These are phyloP conservation scores for Drosophila tropicalis DNA, from an alignment of 1,140 invertebrate genomes.

Conservation along the genomic window DNA sequence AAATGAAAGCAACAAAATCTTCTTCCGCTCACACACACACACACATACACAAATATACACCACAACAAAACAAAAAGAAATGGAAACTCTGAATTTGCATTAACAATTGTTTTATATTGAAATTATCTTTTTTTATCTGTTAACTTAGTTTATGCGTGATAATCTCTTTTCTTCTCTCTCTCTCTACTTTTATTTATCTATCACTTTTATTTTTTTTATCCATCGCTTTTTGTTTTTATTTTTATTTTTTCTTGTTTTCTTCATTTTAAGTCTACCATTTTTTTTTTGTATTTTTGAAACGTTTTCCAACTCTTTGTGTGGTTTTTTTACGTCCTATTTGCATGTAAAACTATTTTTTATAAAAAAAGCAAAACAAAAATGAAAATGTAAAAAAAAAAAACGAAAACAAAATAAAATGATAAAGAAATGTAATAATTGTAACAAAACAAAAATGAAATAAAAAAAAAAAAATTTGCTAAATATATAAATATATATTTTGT, in stretches of 20 bases:
- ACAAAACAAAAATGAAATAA: constrained; percentile 32
- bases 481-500: constrained; percentile 69
- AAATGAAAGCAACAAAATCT: constrained; percentile 57
- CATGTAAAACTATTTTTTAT: constrained; percentile 63
- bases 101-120: constrained; percentile 1
- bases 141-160: constrained; percentile 21
- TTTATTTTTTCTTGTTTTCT: constrained; percentile 4
- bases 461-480: constrained; percentile 50
- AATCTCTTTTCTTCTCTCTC: not conserved
- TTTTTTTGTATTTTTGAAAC: constrained; percentile 15
- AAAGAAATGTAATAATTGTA: constrained; percentile 40
- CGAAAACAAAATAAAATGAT: constrained; percentile 16
- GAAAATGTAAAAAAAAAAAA: constrained; percentile 16
- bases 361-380: constrained; percentile 33
- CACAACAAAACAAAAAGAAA: constrained; percentile 4
- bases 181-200: constrained; percentile 12
- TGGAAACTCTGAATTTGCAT: constrained; percentile 5
- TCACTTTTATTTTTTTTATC: not conserved
- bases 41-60: constrained; percentile 1
- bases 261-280: constrained; percentile 2
- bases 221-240: constrained; percentile 24
- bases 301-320: constrained; percentile 49
- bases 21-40: constrained; percentile 53
- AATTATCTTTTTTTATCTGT: constrained; percentile 11
- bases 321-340: constrained; percentile 67